Conservation (phyloP, 2,888 invertebrate species). For the Augiades crinisus region DNA sequence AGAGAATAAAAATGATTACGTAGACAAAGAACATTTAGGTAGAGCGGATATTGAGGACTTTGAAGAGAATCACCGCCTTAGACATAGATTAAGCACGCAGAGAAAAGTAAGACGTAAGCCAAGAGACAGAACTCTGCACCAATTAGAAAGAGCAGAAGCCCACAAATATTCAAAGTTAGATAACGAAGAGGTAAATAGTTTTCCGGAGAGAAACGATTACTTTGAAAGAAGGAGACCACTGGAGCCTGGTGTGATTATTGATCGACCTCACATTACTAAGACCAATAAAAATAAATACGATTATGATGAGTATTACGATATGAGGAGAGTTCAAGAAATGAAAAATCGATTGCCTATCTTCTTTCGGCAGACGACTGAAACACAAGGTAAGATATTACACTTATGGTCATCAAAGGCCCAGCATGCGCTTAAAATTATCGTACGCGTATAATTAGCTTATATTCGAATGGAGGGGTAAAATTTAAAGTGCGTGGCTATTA, state of each 20-base stretch:
- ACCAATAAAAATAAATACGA: slow-evolving; percentile 38
- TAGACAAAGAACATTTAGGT: background rate
- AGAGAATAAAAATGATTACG: slow-evolving; percentile 1
- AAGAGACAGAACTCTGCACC: slow-evolving; percentile 42
- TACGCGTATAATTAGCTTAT: too few species aligned
- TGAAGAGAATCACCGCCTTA: background rate
- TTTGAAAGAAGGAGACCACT: slow-evolving; percentile 15
- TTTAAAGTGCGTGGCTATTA: too few species aligned
- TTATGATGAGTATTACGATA: slow-evolving; percentile 60
- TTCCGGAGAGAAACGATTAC: slow-evolving; percentile 9
- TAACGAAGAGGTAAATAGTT: slow-evolving; percentile 31
- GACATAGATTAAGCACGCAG: slow-evolving; percentile 34
- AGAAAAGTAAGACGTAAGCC: slow-evolving; percentile 49
- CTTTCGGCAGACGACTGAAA: slow-evolving; percentile 39
- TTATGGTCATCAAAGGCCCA: too few species aligned
- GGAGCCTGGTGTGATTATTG: background rate
- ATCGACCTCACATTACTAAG: background rate
- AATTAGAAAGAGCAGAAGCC: slow-evolving; percentile 22
- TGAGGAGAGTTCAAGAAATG: slow-evolving; percentile 54
- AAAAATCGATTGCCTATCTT: slow-evolving; percentile 51
- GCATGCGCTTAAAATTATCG: too few species aligned
- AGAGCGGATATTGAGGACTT: background rate
- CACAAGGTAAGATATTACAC: slow-evolving; percentile 44
- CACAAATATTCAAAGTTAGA: slow-evolving; percentile 27
- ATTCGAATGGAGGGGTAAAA: too few species aligned